These are phyloP conservation scores for Achatina immaculata DNA, from an alignment of 1,140 invertebrate genomes.

Conservation along the genomic window DNA sequence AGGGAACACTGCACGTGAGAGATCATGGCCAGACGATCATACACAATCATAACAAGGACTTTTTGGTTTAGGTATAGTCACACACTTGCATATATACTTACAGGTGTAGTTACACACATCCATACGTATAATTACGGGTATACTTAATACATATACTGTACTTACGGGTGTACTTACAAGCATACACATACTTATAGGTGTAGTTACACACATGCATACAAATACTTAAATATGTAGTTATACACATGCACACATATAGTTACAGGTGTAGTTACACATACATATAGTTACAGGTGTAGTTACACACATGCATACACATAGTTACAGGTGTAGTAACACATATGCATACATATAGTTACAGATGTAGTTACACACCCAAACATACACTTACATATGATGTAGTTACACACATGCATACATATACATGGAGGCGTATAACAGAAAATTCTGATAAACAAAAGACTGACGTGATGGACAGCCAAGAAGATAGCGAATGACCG, in stretches of 20 bases:
- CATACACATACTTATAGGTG: background rate
- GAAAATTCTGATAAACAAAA: no score
- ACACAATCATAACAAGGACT: no score
- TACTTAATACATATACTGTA: background rate
- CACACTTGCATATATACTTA: background rate
- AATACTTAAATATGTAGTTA: constrained; percentile 1
- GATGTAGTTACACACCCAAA: no score
- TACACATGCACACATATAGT: constrained; percentile 6
- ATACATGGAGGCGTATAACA: background rate
- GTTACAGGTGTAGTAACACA: no score
- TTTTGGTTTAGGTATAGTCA: background rate
- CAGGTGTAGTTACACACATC: background rate
- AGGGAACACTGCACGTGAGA: no score
- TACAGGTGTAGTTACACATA: constrained; percentile 9
- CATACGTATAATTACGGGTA: background rate
- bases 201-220: background rate
- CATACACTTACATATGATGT: background rate
- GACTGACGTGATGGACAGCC: no score
- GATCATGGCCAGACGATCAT: no score
- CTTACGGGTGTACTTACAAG: no score
- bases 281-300: background rate
- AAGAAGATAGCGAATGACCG: no score
- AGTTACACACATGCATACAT: background rate
- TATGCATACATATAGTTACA: no score
- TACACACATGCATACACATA: background rate